Base-by-base conservation (phyloP, 2,888 invertebrate species). In the Nycteola revayana region DNA sequence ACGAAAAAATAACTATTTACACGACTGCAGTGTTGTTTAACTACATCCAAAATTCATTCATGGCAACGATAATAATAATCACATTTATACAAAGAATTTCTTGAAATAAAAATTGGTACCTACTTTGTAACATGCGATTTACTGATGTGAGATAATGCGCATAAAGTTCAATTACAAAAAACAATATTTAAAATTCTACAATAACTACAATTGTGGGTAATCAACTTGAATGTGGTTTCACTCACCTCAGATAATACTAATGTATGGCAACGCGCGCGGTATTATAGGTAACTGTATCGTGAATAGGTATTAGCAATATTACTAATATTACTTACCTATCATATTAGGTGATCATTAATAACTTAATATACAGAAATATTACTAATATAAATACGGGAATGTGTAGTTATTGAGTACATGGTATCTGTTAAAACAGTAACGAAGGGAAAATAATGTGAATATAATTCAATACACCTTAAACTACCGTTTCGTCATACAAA, bases 261-360 rank as follows among this genome's bases (percentile, higher is more conserved):
- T 56, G 60, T 85, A 86, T 86, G 87, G 86, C 87, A 87, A 83
- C 86, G 68, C 72, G 71, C 75, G 65, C 69, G 60, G 68, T 76
- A 69, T 67, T 68, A 57, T 72, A 73, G 86, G 86, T 87, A 86
- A 86, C 86, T 83, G 65, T 75, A 71, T 62, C 66, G 59, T 59
- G 55, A 65, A 60, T 62, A 67, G 50, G 65, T 70, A 49, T 42
- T 39, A 58, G 30, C 40, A 30, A 34, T 28, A 34, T 50, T 33
- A 61, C 47, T 59, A 60, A 68, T 66, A 66, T 40, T 48, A 62
- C 45, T 60, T 75, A 77, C 57, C 49, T 59, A 62, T 67, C 71
- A 37, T 65, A 41, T 42, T 49, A 52, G 54, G 52, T 28, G 29
- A 51, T 45, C 40, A n/a, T n/a, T n/a, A 37, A 51, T 35, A 78